Evolutionary conservation across 2,113 vertebrate species (phyloP).

Genomic region (Cyanocitta stelleri): DNA sequence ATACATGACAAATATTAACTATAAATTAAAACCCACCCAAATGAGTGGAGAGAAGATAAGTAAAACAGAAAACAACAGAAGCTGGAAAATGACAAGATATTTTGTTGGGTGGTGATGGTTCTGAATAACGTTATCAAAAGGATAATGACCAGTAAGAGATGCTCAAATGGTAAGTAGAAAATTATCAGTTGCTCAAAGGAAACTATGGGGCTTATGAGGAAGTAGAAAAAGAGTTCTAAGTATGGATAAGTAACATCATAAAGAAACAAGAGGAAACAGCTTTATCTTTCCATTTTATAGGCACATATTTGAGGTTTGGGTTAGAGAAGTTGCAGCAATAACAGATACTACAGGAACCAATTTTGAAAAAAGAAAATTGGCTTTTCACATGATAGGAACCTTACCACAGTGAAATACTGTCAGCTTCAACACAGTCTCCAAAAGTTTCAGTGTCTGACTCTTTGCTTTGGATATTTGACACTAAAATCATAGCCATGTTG

Average conservation of each 20-base stretch:
- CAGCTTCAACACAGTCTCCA: background rate
- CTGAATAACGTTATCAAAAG: background rate
- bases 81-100: background rate
- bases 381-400: background rate
- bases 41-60: background rate
- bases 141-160: background rate
- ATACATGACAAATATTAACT: background rate
- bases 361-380: background rate
- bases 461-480: conserved; percentile 1
- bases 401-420: background rate
- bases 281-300: background rate
- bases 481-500: background rate
- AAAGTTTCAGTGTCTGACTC: background rate
- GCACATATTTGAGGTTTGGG: background rate
- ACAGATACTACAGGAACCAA: background rate
- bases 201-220: background rate
- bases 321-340: background rate
- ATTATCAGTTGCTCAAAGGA: background rate
- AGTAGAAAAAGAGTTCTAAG: background rate
- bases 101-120: background rate
- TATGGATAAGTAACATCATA: background rate
- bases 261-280: background rate
- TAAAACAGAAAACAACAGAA: background rate
- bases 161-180: background rate
- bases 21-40: background rate